These are phyloP conservation scores for Leucopternis melanops DNA, from an alignment of 2,113 vertebrate genomes.

Conservation along the genomic window DNA sequence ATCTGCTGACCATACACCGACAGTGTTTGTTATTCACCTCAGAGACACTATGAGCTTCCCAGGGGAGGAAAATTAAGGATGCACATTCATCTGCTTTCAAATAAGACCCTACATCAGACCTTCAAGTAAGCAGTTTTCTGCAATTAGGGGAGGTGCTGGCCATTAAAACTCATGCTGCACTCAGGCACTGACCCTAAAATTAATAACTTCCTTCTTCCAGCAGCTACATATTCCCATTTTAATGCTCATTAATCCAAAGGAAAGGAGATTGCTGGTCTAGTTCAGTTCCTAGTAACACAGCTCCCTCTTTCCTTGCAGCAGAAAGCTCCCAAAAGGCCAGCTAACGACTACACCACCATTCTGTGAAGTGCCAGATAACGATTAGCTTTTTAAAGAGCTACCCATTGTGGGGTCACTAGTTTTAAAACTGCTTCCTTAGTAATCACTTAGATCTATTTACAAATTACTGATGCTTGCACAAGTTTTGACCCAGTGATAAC, in stretches of 20 bases:
- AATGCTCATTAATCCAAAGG: neutral
- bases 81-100: neutral
- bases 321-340: neutral
- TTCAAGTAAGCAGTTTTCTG: neutral
- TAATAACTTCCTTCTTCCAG: neutral
- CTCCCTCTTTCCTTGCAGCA: neutral
- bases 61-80: neutral
- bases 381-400: neutral
- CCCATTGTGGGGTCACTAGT: neutral
- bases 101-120: neutral
- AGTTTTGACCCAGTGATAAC: neutral
- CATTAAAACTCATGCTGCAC: neutral
- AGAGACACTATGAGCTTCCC: neutral
- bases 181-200: neutral
- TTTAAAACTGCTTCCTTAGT: neutral
- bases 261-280: neutral
- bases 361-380: neutral
- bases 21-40: neutral
- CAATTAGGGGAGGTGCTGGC: neutral
- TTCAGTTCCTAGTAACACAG: neutral
- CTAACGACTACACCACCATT: neutral
- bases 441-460: neutral
- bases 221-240: neutral
- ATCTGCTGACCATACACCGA: conserved; percentile 7
- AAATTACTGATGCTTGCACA: neutral